phyloP scores from a whole-genome alignment of 2,888 invertebrate species.

The Andrena dorsata region DNA sequence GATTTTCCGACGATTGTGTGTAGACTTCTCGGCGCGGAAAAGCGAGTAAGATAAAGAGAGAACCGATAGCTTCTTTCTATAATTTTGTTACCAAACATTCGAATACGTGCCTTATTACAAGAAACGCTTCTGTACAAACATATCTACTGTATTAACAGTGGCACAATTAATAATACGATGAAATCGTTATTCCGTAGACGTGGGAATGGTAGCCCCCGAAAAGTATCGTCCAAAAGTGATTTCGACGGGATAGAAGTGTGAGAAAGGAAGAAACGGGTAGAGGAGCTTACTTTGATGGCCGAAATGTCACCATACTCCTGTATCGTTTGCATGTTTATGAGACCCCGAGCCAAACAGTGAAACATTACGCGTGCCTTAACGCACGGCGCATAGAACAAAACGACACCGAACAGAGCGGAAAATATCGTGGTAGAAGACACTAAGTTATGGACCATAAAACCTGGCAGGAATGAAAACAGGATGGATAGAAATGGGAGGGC shows the following conservation, averaged over 20 bases:
- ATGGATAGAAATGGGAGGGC: conserved; percentile 45
- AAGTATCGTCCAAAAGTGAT: conserved; percentile 30
- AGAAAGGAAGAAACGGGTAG: conserved; percentile 39
- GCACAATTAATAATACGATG: background rate
- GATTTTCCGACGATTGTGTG: conserved; percentile 22
- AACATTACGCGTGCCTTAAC: conserved; percentile 25
- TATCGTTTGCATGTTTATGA: conserved; percentile 38
- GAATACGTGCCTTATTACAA: background rate
- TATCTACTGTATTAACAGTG: background rate
- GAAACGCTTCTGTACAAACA: background rate
- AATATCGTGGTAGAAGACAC: conserved; percentile 38
- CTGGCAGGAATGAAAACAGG: conserved; percentile 40
- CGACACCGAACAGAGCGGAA: conserved; percentile 1
- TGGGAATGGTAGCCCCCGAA: conserved; percentile 1
- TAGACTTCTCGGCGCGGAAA: background rate
- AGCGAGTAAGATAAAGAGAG: background rate
- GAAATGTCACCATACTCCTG: conserved; percentile 7
- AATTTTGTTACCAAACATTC: background rate
- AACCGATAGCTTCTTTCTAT: background rate
- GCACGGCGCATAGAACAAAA: conserved; percentile 9
- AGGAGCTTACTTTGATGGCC: conserved; percentile 41
- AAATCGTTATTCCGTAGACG: conserved; percentile 34
- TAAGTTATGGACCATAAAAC: conserved; percentile 62
- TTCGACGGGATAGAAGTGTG: conserved; percentile 9
- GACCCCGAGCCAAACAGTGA: conserved; percentile 26